Evolutionary conservation across 2,797 vertebrate species (phyloP), one percentile per base, ranked within the genome.

Genomic region (Gephyroberyx darwinii): DNA sequence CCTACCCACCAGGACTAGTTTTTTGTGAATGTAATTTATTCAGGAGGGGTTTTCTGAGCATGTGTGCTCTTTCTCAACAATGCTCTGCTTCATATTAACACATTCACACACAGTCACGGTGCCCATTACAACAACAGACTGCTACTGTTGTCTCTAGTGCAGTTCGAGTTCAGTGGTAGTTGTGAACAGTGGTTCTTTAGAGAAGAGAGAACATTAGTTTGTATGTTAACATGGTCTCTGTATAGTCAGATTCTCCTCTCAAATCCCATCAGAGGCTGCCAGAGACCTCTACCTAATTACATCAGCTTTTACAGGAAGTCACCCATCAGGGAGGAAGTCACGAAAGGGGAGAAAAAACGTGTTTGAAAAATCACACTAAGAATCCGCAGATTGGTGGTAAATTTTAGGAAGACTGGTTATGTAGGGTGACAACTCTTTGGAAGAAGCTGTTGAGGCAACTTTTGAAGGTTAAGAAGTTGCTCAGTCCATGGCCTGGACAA

Each of bases 271-370:
- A 71, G 39, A 26, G 20, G 30, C 7, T 63, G 57, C 39, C 8
- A 41, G 39, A 41, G 69, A 67, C 54, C 70, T 82, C 55, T 66
- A 67, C 54, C 70, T 82, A 59, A 82, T 41, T 84, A 85, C 53
- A 26, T 68, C 80, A 85, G 75, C 70, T 89, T 68, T n/a, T 47
- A 71, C 85, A 78, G 72, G 66, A 82, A 59, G 65, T 85, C 52
- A 78, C 62, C 76, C 80, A 71, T 71, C 75, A 84, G 86, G 78
- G 81, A 80, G 78, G 81, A 88, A 90, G 64, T 77, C 84, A 86
- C 93, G 91, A 90, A 67, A 84, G 51, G 41, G 83, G 3, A 26
- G 52, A 31, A 26, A 9, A 53, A 53, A 53, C 12, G 8, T 30
- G 8, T 26, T 14, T 10, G n/a, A 30, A 53, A 53, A 53, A 53